These are phyloP conservation scores for Microcebus griseorufus DNA, from an alignment of 2,113 vertebrate genomes.

Conservation along the genomic window DNA sequence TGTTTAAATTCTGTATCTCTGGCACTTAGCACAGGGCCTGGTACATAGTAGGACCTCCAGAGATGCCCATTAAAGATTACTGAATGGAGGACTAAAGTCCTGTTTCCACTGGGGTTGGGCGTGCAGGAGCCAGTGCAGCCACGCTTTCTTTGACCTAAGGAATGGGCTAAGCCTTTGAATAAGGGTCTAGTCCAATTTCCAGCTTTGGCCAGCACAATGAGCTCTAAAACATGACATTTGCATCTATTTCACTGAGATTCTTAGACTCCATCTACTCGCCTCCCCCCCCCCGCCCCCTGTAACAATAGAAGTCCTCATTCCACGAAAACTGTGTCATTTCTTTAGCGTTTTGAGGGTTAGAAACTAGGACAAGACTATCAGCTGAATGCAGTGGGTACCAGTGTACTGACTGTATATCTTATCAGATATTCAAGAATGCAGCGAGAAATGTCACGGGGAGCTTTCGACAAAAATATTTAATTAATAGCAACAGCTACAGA, in stretches of 20 bases:
- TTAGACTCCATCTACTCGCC: background rate
- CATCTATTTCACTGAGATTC: slow-evolving; percentile 76
- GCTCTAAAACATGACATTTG: slow-evolving; percentile 66
- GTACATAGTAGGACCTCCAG: background rate
- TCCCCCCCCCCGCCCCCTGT: slow-evolving; percentile 74
- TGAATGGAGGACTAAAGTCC: background rate
- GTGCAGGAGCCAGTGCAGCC: background rate
- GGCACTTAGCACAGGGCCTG: background rate
- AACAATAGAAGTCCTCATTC: slow-evolving; percentile 91
- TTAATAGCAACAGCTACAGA: slow-evolving; percentile 89
- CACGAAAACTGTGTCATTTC: slow-evolving; percentile 94
- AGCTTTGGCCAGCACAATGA: slow-evolving; percentile 43
- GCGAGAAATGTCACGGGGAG: slow-evolving; percentile 85
- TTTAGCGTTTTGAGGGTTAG: slow-evolving; percentile 92
- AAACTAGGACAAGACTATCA: slow-evolving; percentile 89
- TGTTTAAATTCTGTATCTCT: slow-evolving; percentile 11
- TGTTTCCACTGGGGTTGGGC: background rate
- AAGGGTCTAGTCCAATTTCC: slow-evolving; percentile 54
- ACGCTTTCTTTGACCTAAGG: slow-evolving; percentile 10
- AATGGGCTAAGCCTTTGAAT: slow-evolving; percentile 22
- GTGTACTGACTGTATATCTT: slow-evolving; percentile 85
- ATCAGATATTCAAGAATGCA: slow-evolving; percentile 88
- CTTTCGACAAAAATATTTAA: slow-evolving; percentile 89
- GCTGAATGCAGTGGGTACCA: slow-evolving; percentile 86
- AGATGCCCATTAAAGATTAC: background rate